These are phyloP conservation scores for Eucidaris tribuloides DNA, from an alignment of 35 echinoderm and acorn worm genomes.

Conservation along the genomic window DNA sequence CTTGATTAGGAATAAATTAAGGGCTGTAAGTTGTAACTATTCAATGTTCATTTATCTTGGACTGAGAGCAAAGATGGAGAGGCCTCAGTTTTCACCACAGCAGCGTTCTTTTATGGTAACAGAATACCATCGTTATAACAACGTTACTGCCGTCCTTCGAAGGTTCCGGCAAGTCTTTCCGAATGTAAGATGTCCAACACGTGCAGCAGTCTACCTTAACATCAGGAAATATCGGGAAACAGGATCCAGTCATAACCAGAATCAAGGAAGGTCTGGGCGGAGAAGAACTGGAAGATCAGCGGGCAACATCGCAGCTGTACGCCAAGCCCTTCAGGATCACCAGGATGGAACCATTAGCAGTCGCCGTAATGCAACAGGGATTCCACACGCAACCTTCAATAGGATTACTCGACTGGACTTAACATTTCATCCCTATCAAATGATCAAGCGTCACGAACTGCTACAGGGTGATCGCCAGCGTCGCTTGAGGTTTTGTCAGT, in stretches of 20 bases:
- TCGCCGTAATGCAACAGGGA: constrained; percentile 16
- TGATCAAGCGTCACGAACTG: constrained; percentile 23
- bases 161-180: constrained; percentile 14
- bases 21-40: background rate
- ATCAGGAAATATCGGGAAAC: background rate
- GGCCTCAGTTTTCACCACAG: constrained; percentile 29
- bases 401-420: constrained; percentile 12
- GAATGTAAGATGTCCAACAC: constrained; percentile 2
- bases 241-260: constrained; percentile 9
- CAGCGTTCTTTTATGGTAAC: constrained; percentile 13
- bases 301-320: background rate
- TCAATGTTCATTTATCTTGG: background rate
- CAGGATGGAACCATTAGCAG: background rate
- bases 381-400: constrained; percentile 29
- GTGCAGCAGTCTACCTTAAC: background rate
- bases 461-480: background rate
- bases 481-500: constrained; percentile 9
- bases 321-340: constrained; percentile 12
- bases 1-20: background rate
- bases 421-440: constrained; percentile 11
- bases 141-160: constrained; percentile 1
- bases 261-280: constrained; percentile 4
- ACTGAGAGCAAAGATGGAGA: constrained; percentile 25
- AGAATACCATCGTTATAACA: background rate
- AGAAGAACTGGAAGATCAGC: constrained; percentile 27